Evolutionary conservation across 2,797 vertebrate species (phyloP).

Genomic region (Liasis olivaceus): DNA sequence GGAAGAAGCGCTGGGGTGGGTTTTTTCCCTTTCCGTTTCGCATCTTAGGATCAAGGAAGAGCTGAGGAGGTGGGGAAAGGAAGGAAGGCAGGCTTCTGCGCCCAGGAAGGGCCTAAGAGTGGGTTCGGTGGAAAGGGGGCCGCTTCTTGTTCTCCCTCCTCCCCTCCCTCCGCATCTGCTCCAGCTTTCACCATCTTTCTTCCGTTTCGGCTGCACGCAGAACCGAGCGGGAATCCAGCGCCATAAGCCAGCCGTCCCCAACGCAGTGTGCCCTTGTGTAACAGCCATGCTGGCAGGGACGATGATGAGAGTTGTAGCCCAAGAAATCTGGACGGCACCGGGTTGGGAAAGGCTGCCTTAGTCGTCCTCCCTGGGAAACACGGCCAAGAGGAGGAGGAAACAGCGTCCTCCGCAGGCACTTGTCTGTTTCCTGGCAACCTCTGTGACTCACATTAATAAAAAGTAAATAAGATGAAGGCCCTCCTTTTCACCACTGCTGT

Average conservation of each 20-base stretch:
- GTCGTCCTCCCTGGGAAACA: background rate
- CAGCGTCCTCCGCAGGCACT: background rate
- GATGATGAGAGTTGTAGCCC: background rate
- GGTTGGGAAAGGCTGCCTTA: background rate
- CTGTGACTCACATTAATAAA: background rate
- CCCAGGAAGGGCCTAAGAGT: background rate
- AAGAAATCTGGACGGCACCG: background rate
- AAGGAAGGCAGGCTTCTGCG: background rate
- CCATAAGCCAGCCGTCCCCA: background rate
- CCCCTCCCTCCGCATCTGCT: background rate
- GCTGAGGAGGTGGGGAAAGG: too few species aligned
- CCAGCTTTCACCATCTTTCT: background rate
- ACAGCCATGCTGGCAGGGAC: background rate
- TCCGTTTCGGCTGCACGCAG: background rate
- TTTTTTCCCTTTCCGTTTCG: background rate
- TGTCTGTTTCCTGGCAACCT: slow-evolving; percentile 18
- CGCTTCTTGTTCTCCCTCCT: background rate
- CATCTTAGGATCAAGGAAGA: background rate
- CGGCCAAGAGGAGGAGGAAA: too few species aligned
- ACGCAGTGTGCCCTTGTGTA: background rate
- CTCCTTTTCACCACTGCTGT: background rate
- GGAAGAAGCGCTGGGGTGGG: background rate
- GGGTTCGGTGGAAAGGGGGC: background rate
- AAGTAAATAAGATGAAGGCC: background rate
- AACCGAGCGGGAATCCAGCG: background rate